Base-by-base conservation (phyloP, 1,140 invertebrate genomes). In the Drosophila busckii region DNA sequence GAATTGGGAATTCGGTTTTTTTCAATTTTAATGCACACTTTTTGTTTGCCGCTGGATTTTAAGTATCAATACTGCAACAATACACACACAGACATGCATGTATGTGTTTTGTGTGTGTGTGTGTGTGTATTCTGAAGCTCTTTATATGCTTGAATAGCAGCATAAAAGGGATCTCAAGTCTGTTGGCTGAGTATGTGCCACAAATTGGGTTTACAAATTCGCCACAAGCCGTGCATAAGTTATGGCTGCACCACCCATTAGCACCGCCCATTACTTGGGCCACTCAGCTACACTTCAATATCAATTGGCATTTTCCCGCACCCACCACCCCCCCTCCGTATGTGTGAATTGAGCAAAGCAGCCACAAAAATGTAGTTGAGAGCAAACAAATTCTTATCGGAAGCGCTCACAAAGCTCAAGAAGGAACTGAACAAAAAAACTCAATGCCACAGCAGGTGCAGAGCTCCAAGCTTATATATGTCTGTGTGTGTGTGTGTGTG, bases 361-460 rank as follows among this genome's bases (percentile, higher is more conserved):
- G 42, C 73, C 68, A 65, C 69, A 70, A 80, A 78, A 73, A 80
- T 73, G 63, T 82, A 38, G n/a, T 60, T 9, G 64, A 60, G 50
- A 32, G 75, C 73, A 82, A 82, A 82, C 59, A 82, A 80, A 80
- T 82, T 82, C 75, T 82, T 82, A 73, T 69, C 68, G 54, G 34
- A 38, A 71, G 61, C 35, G 52, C 61, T n/a, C n/a, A 78, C 66
- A 76, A 78, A 76, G 61, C 58, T 32, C 17, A 38, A 61, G 52
- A 56, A 61, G 56, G 32, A 55, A 45, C 28, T 46, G 50, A 53
- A 49, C 32, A 50, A 26, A 19, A 53, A 34, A 40, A 49, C 45
- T 29, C 31, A 23, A 29, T 45, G 34, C 23, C 25, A 19, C 10
- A 55, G 60, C 22, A 25, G 38, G 23, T 25, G 17, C 48, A 35